A percentile compares a stretch with the other conserved stretches of the same genome.
phyloP scores from a whole-genome alignment of 2,113 vertebrate genomes.

The Podarcis muralis region DNA sequence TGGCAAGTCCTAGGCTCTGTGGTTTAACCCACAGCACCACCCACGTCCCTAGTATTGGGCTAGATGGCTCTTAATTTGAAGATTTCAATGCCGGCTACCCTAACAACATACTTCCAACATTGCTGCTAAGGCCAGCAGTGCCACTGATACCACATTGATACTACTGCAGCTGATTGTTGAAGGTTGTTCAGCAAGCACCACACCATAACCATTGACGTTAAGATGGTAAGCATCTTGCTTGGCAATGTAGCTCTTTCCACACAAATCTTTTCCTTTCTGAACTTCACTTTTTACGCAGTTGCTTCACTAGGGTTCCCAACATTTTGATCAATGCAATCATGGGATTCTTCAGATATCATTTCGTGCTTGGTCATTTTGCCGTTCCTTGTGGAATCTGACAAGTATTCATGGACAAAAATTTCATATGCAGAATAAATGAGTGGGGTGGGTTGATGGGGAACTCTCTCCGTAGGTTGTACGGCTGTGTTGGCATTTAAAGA shows the following conservation, averaged over 20 bases:
- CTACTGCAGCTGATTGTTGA: not conserved
- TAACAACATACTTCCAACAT: not conserved
- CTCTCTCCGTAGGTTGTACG: not conserved
- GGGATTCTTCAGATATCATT: not conserved
- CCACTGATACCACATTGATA: no score
- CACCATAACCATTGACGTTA: not conserved
- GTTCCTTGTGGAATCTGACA: slow-evolving; percentile 5
- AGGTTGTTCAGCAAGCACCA: not conserved
- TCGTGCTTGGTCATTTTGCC: not conserved
- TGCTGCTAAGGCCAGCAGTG: not conserved
- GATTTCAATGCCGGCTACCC: not conserved
- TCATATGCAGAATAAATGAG: not conserved
- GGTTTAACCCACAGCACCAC: no score
- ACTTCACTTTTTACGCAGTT: not conserved
- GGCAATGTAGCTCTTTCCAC: not conserved
- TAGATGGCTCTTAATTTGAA: no score
- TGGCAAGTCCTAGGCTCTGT: no score
- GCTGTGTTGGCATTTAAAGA: slow-evolving; percentile 25
- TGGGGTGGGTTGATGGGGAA: not conserved
- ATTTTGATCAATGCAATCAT: not conserved
- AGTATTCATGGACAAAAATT: not conserved
- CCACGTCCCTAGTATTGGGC: not conserved
- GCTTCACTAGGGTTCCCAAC: not conserved
- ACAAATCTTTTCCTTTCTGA: not conserved
- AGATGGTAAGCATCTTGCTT: not conserved